Evolutionary conservation across 2,113 vertebrate species (phyloP), one percentile per base, ranked within the genome.

Genomic region (Coracopsis vasa): DNA sequence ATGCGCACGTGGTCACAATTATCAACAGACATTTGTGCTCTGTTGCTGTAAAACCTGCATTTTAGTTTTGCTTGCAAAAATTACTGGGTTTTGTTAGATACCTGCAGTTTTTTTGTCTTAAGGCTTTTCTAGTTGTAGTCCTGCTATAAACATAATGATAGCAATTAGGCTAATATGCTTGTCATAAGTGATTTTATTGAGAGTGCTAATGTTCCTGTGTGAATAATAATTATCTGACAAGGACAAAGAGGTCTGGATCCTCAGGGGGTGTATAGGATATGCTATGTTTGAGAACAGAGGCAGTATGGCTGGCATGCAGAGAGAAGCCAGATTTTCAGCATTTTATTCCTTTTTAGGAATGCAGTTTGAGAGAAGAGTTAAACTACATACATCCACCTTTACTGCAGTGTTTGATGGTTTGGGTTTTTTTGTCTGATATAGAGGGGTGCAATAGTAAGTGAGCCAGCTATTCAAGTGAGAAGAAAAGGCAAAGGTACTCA

Each of bases 401-500:
- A 75, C 60, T 87, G 18, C 75, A 53, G 28, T 97, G 25, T 82
- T 54, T 81, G 5, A 18, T 13, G 5, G 31, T 13, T 35, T 13
- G 29, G 3, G 9, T 44, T 85, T 93, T 78, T 77, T 61, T 33
- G 10, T 93, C 3, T 91, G 35, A 11, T 74, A 77, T 97, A 99
- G 99, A 98, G 99, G 89, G 99, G 99, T 6, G 98, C 98, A 3
- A 99, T 99, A 75, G 99, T 99, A 91, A 99, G 99, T 3, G 99
- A 99, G 88, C 99, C 99, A 7, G 99, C 99, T 71, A 99, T 99
- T 95, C 99, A 99, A 96, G 99, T 99, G 89, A 98, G 99, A 70
- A 98, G 99, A 73, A 99, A 98, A 97, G 98, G 98, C 41, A 99
- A 98, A 97, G 98, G 98, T 37, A 99, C 99, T 47, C 99, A 99